These are phyloP conservation scores for Sebastiscus albofasciatus DNA, from an alignment of 2,797 vertebrate genomes.

Conservation along the genomic window DNA sequence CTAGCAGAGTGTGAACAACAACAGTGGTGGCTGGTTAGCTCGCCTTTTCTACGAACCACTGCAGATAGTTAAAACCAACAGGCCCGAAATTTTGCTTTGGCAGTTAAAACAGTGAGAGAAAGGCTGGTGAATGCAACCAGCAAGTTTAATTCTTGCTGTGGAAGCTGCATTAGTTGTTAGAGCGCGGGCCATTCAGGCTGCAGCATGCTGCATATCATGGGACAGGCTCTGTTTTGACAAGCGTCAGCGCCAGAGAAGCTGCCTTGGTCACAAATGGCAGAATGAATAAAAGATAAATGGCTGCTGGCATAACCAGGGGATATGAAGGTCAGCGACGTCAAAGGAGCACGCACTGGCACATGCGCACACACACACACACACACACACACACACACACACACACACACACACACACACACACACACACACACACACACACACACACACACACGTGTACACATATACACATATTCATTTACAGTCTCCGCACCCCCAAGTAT, in stretches of 20 bases:
- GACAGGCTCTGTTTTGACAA: conserved; percentile 70
- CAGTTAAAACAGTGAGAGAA: not conserved
- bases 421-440: not conserved
- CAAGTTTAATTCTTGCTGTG: conserved; percentile 1
- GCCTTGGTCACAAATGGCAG: conserved; percentile 76
- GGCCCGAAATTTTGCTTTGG: not conserved
- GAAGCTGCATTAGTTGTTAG: conserved; percentile 4
- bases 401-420: not conserved
- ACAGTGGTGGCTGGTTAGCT: not conserved
- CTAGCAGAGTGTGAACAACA: conserved; percentile 40
- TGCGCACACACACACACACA: not conserved
- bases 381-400: not conserved
- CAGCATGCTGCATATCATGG: conserved; percentile 42
- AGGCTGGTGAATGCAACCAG: conserved; percentile 8
- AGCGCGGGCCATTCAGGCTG: not conserved
- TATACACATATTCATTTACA: not conserved
- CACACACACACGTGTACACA: not conserved
- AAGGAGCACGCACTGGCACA: conserved; percentile 27
- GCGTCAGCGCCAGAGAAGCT: conserved; percentile 57
- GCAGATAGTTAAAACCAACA: conserved; percentile 15
- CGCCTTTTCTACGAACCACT: not conserved
- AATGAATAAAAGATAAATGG: conserved; percentile 85
- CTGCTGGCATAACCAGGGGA: conserved; percentile 65
- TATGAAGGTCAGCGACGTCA: conserved; percentile 77
- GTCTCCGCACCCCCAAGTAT: not conserved